Conservation (phyloP, 2,113 vertebrate species). For the Zootoca vivipara region DNA sequence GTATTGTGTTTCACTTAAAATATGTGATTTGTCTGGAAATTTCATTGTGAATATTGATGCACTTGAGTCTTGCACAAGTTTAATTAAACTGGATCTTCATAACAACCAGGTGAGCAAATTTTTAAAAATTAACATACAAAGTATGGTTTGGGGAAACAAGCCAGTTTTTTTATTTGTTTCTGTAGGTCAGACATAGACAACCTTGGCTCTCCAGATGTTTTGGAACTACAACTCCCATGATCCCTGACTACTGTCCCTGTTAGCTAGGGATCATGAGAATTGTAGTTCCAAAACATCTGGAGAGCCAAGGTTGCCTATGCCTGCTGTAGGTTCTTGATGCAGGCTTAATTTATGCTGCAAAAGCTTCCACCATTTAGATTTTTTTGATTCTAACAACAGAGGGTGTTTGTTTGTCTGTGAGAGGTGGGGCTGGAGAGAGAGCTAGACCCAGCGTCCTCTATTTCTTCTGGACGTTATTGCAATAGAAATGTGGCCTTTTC, state of each 20-base stretch:
- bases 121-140: neutral
- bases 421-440: too few species aligned
- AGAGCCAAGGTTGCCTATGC: too few species aligned
- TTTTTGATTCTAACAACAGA: neutral
- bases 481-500: neutral
- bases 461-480: neutral
- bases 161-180: neutral
- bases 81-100: conserved; percentile 77
- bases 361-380: neutral
- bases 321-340: neutral
- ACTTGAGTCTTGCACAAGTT: conserved; percentile 62
- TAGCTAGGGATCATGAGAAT: too few species aligned
- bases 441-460: neutral
- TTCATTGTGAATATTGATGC: conserved; percentile 64
- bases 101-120: conserved; percentile 67
- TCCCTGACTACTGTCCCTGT: too few species aligned
- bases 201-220: too few species aligned
- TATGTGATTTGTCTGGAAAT: conserved; percentile 73
- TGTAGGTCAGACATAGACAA: too few species aligned
- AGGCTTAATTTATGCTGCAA: neutral
- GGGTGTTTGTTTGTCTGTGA: neutral
- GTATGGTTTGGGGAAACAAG: neutral
- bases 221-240: too few species aligned
- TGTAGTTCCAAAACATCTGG: too few species aligned
- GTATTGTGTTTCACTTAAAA: conserved; percentile 64